phyloP scores from a whole-genome alignment of 2,797 vertebrate genomes.

The Premnoplex brunnescens region DNA sequence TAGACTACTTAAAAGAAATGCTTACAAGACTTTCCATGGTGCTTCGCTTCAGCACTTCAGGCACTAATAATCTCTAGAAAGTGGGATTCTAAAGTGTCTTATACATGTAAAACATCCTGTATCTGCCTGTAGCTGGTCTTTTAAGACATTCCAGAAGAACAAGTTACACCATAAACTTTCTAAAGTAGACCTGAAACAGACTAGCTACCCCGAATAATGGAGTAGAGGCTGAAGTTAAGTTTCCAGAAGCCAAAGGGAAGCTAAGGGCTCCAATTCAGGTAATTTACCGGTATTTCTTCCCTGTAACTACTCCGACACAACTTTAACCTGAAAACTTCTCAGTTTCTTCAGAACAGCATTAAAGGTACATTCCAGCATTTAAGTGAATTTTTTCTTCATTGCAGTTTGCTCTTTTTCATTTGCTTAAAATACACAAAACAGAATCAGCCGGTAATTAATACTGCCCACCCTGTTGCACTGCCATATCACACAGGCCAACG shows the following conservation, averaged over 20 bases:
- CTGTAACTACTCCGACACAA: not conserved
- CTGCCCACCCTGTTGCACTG: not conserved
- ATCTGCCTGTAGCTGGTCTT: not conserved
- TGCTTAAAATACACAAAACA: not conserved
- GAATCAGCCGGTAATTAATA: not conserved
- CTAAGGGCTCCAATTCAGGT: not conserved
- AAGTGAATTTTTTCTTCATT: not conserved
- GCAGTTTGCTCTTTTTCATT: not conserved
- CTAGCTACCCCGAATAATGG: not conserved
- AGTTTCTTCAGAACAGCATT: not conserved
- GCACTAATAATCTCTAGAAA: not conserved
- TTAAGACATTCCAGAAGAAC: not conserved
- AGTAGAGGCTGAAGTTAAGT: not conserved
- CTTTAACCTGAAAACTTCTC: not conserved
- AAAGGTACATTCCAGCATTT: not conserved
- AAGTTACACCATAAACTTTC: not conserved
- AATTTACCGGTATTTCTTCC: not conserved
- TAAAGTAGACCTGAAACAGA: not conserved
- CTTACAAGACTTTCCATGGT: fast-evolving
- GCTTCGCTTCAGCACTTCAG: not conserved
- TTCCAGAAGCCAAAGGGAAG: not conserved
- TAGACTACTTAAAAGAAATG: not conserved
- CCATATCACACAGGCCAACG: not conserved
- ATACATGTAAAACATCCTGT: fast-evolving
- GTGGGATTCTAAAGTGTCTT: not conserved